phyloP scores from a whole-genome alignment of 1,140 invertebrate genomes.

The Dolichoris vasculosae region DNA sequence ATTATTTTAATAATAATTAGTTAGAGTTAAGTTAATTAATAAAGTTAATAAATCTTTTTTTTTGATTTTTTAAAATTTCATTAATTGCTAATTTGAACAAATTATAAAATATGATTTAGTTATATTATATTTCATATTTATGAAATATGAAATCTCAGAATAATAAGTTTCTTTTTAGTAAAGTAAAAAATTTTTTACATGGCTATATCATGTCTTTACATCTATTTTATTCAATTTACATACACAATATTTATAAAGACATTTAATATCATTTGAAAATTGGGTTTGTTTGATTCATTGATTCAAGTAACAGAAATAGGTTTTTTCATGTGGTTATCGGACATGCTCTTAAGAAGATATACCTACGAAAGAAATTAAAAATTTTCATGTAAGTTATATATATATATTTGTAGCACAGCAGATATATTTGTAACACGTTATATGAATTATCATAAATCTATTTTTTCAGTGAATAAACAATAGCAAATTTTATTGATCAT shows the following conservation, averaged over 20 bases:
- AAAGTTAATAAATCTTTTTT: no score
- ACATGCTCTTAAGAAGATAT: conserved; percentile 1
- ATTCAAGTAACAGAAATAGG: conserved; percentile 27
- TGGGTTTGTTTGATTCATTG: conserved; percentile 34
- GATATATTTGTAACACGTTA: not conserved
- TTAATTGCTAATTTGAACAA: conserved; percentile 98
- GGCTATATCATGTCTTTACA: not conserved
- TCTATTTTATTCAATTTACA: not conserved
- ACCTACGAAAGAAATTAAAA: not conserved
- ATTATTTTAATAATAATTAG: no score
- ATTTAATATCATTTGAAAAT: conserved; percentile 26
- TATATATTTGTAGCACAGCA: no score
- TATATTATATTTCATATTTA: conserved; percentile 96
- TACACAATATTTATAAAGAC: conserved; percentile 20
- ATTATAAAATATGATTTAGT: conserved; percentile 99
- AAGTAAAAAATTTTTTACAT: not conserved
- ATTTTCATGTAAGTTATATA: not conserved
- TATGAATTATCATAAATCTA: no score
- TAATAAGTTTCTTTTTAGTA: no score
- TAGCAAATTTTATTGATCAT: not conserved
- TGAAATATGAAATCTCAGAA: no score
- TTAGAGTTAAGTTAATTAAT: no score
- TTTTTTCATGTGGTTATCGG: conserved; percentile 17
- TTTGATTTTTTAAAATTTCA: conserved; percentile 98
- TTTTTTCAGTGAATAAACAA: no score